phyloP scores from a whole-genome alignment of 2,888 invertebrate genomes.

The Bhutanitis thaidina region DNA sequence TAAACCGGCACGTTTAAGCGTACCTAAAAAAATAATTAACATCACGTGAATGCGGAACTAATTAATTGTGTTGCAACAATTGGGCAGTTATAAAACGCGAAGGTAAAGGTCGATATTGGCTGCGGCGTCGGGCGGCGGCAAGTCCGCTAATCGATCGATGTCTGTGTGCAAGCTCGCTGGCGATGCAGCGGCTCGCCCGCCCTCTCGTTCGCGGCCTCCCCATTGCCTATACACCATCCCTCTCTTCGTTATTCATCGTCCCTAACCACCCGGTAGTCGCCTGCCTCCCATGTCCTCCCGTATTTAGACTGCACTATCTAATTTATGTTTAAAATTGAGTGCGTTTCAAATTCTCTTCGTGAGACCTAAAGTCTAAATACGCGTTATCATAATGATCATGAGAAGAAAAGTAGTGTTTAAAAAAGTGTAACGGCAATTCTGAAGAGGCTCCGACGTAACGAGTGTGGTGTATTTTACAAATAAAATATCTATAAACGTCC shows the following conservation, averaged over 20 bases:
- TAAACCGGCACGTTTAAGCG: background rate
- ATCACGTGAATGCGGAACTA: constrained; percentile 11
- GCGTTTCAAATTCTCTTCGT: constrained; percentile 49
- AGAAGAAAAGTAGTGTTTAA: no score
- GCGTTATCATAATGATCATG: background rate
- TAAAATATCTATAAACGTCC: no score
- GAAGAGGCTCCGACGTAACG: no score
- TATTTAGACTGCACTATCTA: constrained; percentile 77
- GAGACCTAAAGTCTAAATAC: constrained; percentile 47
- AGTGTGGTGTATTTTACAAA: no score
- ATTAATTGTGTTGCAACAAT: constrained; percentile 29
- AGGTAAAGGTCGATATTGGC: constrained; percentile 67
- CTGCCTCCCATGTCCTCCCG: constrained; percentile 68
- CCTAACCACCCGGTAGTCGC: constrained; percentile 72
- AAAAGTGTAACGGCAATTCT: no score
- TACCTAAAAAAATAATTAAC: no score
- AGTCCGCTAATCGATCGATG: constrained; percentile 73
- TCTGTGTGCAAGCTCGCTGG: constrained; percentile 61
- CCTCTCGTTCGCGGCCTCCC: constrained; percentile 40
- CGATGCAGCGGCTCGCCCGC: constrained; percentile 43
- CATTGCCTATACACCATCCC: constrained; percentile 56
- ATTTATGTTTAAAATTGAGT: constrained; percentile 74
- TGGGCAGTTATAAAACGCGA: constrained; percentile 55
- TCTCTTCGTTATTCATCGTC: constrained; percentile 71
- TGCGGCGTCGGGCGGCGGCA: constrained; percentile 49